These are phyloP conservation scores for Sebastes minor DNA, from an alignment of 2,797 vertebrate species.

Conservation along the genomic window DNA sequence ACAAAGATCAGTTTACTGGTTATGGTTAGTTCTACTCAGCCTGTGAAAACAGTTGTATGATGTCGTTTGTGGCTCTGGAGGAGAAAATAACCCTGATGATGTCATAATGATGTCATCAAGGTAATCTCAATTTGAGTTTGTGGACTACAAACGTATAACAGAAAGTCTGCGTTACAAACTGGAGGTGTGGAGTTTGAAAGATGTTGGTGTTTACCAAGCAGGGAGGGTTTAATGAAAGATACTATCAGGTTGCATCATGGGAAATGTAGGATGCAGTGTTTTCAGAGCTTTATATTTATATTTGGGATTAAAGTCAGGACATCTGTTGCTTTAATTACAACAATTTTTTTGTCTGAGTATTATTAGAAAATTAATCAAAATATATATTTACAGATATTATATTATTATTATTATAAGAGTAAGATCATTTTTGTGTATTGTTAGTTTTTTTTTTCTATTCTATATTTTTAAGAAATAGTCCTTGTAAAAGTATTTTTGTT, in stretches of 20 bases:
- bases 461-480: accelerated
- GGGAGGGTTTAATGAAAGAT: background rate
- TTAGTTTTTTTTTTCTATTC: background rate
- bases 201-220: background rate
- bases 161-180: background rate
- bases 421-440: background rate
- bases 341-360: background rate
- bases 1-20: background rate
- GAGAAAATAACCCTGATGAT: background rate
- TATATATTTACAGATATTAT: background rate
- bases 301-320: background rate
- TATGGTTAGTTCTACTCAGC: background rate
- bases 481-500: background rate
- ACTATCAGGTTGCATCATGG: background rate
- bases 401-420: background rate
- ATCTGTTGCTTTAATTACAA: background rate
- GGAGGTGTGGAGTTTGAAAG: background rate
- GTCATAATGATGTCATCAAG: background rate
- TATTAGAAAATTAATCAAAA: background rate
- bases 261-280: background rate
- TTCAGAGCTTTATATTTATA: background rate
- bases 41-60: background rate
- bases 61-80: background rate
- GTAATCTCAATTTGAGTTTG: background rate
- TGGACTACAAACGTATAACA: background rate